phyloP scores from a whole-genome alignment of 2,888 invertebrate species.

The Ecliptopera silaceata region DNA sequence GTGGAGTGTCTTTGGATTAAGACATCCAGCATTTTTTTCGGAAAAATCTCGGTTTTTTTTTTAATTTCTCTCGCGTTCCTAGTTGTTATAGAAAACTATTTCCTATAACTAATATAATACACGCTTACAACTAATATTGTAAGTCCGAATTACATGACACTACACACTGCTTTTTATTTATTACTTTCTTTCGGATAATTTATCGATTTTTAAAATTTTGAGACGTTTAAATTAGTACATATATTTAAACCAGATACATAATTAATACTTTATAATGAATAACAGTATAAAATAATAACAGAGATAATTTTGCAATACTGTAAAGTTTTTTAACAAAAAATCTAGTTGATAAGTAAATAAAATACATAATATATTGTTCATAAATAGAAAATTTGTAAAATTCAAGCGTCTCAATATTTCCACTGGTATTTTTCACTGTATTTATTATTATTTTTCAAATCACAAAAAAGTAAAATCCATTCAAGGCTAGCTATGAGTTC shows the following conservation, averaged over 20 bases:
- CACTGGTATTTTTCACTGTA: conserved; percentile 14
- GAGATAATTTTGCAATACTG: not conserved
- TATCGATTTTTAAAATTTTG: not conserved
- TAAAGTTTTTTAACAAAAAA: not conserved
- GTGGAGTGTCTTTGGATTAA: conserved; percentile 44
- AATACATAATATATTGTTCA: no score
- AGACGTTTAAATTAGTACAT: conserved; percentile 14
- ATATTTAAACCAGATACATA: not conserved
- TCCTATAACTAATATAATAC: conserved; percentile 63
- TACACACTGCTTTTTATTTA: conserved; percentile 58
- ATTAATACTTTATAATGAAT: not conserved
- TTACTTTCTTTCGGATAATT: conserved; percentile 3
- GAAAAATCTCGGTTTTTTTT: conserved; percentile 35
- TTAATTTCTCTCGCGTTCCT: conserved; percentile 25
- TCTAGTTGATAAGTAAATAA: not conserved
- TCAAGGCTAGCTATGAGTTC: conserved; percentile 14
- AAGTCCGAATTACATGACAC: conserved; percentile 61
- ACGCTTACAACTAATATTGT: conserved; percentile 54
- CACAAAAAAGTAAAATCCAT: not conserved
- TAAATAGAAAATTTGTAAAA: conserved; percentile 8
- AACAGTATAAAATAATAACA: not conserved
- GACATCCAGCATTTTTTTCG: conserved; percentile 8
- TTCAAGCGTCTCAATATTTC: conserved; percentile 5
- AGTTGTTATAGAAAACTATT: conserved; percentile 58
- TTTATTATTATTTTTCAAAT: not conserved